A percentile compares a stretch with the other conserved stretches of the same genome.
phyloP scores from a whole-genome alignment of 1,140 invertebrate species.

The Drosophila prosaltans region DNA sequence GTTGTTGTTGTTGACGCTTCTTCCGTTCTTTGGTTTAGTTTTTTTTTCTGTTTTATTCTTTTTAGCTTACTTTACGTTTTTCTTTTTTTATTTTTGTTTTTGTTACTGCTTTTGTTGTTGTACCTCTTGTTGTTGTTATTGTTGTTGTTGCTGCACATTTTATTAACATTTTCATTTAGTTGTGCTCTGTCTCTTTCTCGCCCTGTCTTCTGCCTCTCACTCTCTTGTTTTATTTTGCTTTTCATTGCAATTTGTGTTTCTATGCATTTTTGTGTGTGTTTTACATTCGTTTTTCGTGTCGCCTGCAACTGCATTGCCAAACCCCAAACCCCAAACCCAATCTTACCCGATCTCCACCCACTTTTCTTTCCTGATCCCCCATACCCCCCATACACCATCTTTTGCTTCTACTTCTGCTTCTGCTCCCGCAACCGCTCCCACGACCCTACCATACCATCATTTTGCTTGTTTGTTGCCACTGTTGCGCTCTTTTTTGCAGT shows the following conservation, averaged over 20 bases:
- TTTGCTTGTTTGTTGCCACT: slow-evolving; percentile 49
- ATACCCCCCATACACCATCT: neutral
- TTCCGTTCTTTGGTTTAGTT: slow-evolving; percentile 78
- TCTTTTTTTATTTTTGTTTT: slow-evolving; percentile 52
- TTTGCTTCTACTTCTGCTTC: too few relatives aligned
- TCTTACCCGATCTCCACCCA: slow-evolving; percentile 16
- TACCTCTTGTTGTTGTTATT: neutral
- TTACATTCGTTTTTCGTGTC: slow-evolving; percentile 80
- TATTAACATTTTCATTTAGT: slow-evolving; percentile 81
- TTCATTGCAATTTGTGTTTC: slow-evolving; percentile 80
- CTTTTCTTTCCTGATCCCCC: neutral
- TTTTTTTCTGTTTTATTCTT: slow-evolving; percentile 40
- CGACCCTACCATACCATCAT: neutral
- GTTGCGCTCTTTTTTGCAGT: slow-evolving; percentile 66
- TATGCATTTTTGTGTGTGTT: slow-evolving; percentile 81
- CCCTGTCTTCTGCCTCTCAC: slow-evolving; percentile 4
- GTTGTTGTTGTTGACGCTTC: slow-evolving; percentile 69
- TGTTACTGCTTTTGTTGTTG: too few relatives aligned
- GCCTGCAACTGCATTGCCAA: slow-evolving; percentile 48
- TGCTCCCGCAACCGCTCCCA: neutral
- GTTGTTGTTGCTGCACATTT: slow-evolving; percentile 70
- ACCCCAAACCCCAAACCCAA: slow-evolving; percentile 20
- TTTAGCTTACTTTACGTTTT: slow-evolving; percentile 70
- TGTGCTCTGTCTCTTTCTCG: slow-evolving; percentile 26
- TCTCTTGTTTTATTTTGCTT: slow-evolving; percentile 64